Percentiles rank a stretch among this genome's conserved stretches.
Conservation (phyloP, 2,113 vertebrate species). For the Peromyscus leucopus region DNA sequence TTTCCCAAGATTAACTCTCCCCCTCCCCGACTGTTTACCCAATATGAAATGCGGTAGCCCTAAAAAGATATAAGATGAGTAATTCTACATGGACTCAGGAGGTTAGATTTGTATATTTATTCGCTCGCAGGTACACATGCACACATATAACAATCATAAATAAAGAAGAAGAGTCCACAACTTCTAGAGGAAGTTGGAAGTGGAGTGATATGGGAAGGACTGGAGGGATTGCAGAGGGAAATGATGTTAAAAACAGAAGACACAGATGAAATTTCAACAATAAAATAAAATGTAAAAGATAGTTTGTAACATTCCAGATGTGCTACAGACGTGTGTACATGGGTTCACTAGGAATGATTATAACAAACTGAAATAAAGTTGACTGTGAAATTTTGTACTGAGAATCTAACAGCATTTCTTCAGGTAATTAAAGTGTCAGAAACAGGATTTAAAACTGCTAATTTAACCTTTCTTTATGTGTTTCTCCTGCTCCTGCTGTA, state of each 20-base stretch:
- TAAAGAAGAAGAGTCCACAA: not conserved
- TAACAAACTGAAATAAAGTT: slow-evolving; percentile 53
- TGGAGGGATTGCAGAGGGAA: too few relatives aligned
- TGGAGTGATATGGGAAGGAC: not conserved
- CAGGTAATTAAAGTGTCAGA: slow-evolving; percentile 48
- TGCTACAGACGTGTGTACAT: not conserved
- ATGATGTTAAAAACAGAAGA: not conserved
- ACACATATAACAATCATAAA: not conserved
- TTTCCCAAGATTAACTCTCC: not conserved
- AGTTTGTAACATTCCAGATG: not conserved
- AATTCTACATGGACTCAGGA: not conserved
- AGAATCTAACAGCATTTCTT: slow-evolving; percentile 23
- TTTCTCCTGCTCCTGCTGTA: slow-evolving; percentile 23
- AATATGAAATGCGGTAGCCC: not conserved
- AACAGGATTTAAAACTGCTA: slow-evolving; percentile 24
- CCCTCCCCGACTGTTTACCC: too few relatives aligned
- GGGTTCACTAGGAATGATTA: slow-evolving; percentile 18
- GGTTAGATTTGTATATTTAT: not conserved
- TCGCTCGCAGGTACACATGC: not conserved
- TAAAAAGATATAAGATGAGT: not conserved
- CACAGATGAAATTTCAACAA: not conserved
- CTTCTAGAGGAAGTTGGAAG: not conserved
- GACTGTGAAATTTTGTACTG: slow-evolving; percentile 35
- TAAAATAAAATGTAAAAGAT: not conserved
- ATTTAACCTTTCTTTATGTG: slow-evolving; percentile 42